A percentile compares a stretch with the other conserved stretches of the same genome.
Evolutionary conservation across 2,888 invertebrate species (phyloP).

Genomic region (Trisateles emortualis): DNA sequence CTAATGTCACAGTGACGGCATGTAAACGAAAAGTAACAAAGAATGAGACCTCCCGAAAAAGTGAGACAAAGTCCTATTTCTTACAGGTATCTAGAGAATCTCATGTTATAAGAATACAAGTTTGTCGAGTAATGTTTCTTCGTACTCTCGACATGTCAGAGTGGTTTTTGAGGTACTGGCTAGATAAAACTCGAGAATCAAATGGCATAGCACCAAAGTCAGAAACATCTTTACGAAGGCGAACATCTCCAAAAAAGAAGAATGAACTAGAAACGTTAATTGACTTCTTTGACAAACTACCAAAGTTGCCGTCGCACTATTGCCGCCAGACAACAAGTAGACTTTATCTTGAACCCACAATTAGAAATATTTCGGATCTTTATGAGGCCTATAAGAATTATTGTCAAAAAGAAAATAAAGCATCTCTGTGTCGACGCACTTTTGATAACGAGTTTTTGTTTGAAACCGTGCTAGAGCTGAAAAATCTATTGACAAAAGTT

Average conservation of each 20-base stretch:
- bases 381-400: conserved; percentile 30
- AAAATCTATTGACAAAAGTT: conserved; percentile 36
- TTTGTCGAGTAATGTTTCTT: conserved; percentile 40
- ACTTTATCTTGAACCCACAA: conserved; percentile 43
- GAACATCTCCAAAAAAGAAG: conserved; percentile 28
- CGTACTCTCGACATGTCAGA: conserved; percentile 34
- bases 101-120: conserved; percentile 22
- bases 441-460: conserved; percentile 7
- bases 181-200: conserved; percentile 28
- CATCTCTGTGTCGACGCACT: conserved; percentile 28
- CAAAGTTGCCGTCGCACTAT: conserved; percentile 44
- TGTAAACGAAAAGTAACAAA: conserved; percentile 17
- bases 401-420: conserved; percentile 31
- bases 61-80: conserved; percentile 38
- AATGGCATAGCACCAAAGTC: conserved; percentile 36
- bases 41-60: conserved; percentile 32
- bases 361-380: conserved; percentile 32
- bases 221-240: conserved; percentile 27
- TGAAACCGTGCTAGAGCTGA: conserved; percentile 40
- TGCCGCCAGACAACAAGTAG: conserved; percentile 29
- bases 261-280: no score
- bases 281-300: conserved; percentile 30
- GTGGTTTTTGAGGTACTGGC: conserved; percentile 39
- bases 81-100: conserved; percentile 39
- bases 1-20: conserved; percentile 20